Evolutionary conservation across 2,888 invertebrate genomes (phyloP).

Genomic region (Myopa tessellatipennis): DNA sequence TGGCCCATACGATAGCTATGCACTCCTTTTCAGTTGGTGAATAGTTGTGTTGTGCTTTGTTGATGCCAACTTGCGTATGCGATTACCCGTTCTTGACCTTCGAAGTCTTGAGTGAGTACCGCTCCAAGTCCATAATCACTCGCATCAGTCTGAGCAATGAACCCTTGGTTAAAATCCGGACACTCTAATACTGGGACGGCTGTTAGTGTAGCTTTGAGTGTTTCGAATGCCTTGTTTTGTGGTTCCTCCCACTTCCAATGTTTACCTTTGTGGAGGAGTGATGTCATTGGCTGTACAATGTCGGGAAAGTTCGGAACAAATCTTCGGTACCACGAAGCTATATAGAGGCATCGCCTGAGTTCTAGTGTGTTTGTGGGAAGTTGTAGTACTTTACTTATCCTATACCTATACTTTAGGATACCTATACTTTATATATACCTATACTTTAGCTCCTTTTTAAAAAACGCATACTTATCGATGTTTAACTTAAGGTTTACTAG

Average conservation of each 20-base stretch:
- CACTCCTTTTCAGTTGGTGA: constrained; percentile 39
- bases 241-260: background rate
- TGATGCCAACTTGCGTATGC: constrained; percentile 23
- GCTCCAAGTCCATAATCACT: constrained; percentile 17
- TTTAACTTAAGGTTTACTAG: too few species aligned
- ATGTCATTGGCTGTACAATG: too few species aligned
- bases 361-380: too few species aligned
- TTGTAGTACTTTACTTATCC: too few species aligned
- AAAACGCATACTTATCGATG: too few species aligned
- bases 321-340: too few species aligned
- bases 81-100: constrained; percentile 7
- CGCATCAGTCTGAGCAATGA: constrained; percentile 5
- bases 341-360: too few species aligned
- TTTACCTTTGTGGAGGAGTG: too few species aligned
- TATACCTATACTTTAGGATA: too few species aligned
- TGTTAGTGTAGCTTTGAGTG: background rate
- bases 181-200: background rate
- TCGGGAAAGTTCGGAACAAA: too few species aligned
- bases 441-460: too few species aligned
- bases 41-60: constrained; percentile 24
- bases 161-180: background rate
- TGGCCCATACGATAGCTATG: constrained; percentile 32
- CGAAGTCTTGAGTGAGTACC: constrained; percentile 9
- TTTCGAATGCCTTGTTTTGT: background rate
- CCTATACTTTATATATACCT: too few species aligned